phyloP scores from a whole-genome alignment of 2,888 invertebrate species.

The Trisateles emortualis region DNA sequence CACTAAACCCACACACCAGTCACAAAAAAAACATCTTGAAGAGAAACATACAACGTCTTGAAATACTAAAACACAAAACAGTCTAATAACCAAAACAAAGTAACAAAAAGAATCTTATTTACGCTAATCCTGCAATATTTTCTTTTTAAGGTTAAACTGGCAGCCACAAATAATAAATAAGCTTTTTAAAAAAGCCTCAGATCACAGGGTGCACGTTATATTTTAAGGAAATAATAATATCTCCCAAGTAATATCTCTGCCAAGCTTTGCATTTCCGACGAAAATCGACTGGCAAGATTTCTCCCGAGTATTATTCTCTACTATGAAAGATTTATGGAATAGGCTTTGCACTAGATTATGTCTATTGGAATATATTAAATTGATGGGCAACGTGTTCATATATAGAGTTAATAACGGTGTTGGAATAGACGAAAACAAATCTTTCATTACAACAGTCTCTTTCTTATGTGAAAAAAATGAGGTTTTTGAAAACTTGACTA shows the following conservation, averaged over 20 bases:
- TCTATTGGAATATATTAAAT: slow-evolving; percentile 21
- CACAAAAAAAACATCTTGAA: too few relatives aligned
- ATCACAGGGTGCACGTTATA: slow-evolving; percentile 19
- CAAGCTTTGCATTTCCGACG: slow-evolving; percentile 60
- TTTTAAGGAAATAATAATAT: slow-evolving; percentile 37
- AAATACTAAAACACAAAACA: not conserved
- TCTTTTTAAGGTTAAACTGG: not conserved
- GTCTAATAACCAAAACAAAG: not conserved
- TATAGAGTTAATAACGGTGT: too few relatives aligned
- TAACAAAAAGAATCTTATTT: not conserved
- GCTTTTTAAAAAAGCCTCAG: slow-evolving; percentile 5
- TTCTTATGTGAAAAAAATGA: too few relatives aligned
- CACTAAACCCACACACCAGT: too few relatives aligned
- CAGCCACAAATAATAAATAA: slow-evolving; percentile 11
- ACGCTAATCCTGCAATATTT: slow-evolving; percentile 1
- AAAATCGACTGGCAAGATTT: slow-evolving; percentile 65
- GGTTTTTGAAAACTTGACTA: too few relatives aligned
- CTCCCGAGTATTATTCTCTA: slow-evolving; percentile 60
- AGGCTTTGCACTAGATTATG: slow-evolving; percentile 49
- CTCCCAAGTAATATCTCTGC: slow-evolving; percentile 56
- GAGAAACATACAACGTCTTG: too few relatives aligned
- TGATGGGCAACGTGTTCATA: too few relatives aligned
- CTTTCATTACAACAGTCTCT: too few relatives aligned
- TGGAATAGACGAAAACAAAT: too few relatives aligned
- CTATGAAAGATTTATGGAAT: slow-evolving; percentile 50